These are phyloP conservation scores for Pelvicachromis taeniatus DNA, from an alignment of 2,113 vertebrate species.

Conservation along the genomic window DNA sequence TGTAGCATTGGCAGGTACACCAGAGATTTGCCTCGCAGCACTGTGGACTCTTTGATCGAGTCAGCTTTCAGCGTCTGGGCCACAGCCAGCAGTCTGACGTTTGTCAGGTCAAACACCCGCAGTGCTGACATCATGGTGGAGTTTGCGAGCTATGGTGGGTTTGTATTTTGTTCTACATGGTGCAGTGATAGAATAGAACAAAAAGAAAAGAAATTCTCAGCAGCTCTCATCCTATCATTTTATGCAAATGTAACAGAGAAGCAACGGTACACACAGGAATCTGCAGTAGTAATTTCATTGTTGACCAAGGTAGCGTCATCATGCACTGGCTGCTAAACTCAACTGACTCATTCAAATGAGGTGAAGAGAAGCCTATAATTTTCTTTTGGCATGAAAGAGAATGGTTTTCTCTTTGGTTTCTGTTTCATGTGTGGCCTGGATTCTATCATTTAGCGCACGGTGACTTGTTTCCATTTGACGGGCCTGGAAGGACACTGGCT, in stretches of 20 bases:
- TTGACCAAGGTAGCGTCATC: background rate
- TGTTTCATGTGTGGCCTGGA: constrained; percentile 14
- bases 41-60: constrained; percentile 66
- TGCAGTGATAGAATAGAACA: background rate
- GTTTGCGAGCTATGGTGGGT: constrained; percentile 64
- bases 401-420: constrained; percentile 30
- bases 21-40: constrained; percentile 58
- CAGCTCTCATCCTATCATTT: background rate
- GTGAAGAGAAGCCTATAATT: constrained; percentile 12
- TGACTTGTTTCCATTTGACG: constrained; percentile 89
- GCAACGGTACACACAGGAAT: background rate
- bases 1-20: constrained; percentile 73
- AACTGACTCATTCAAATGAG: background rate
- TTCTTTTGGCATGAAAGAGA: constrained; percentile 16
- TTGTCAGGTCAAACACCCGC: constrained; percentile 52
- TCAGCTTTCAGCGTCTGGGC: constrained; percentile 73
- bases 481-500: constrained; percentile 82
- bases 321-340: background rate
- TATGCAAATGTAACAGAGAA: background rate
- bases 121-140: constrained; percentile 74
- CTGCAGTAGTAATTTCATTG: background rate
- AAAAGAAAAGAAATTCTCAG: background rate
- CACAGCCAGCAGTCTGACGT: constrained; percentile 63
- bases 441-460: constrained; percentile 73
- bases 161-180: background rate